phyloP scores from a whole-genome alignment of 1,140 invertebrate genomes.

The Caerostris extrusa region DNA sequence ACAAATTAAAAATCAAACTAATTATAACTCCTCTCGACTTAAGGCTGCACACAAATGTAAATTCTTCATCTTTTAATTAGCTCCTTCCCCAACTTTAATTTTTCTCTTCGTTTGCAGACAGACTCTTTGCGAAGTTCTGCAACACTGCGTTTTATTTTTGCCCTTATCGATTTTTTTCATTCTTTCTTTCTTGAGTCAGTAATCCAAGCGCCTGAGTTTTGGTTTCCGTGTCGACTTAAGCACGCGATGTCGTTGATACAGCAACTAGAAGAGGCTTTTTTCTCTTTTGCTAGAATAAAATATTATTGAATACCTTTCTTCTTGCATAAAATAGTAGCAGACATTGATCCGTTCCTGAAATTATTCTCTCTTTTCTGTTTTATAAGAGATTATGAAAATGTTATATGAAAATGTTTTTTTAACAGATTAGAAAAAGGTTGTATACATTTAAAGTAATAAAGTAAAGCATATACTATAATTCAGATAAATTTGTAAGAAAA shows the following conservation, averaged over 20 bases:
- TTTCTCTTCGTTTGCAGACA: background rate
- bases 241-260: constrained; percentile 18
- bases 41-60: background rate
- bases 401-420: too few relatives aligned
- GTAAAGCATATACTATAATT: too few relatives aligned
- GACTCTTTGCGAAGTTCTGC: background rate
- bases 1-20: constrained; percentile 33
- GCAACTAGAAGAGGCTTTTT: background rate
- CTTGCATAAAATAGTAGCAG: too few relatives aligned
- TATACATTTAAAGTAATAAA: too few relatives aligned
- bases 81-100: background rate
- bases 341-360: too few relatives aligned
- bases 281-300: background rate
- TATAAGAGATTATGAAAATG: too few relatives aligned
- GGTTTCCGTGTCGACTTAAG: background rate
- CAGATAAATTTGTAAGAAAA: too few relatives aligned
- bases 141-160: background rate
- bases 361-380: too few relatives aligned
- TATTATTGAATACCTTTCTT: too few relatives aligned
- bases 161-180: background rate
- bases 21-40: constrained; percentile 7
- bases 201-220: background rate
- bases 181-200: background rate
- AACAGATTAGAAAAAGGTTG: too few relatives aligned
- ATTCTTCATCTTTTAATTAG: constrained; percentile 43